Conservation (phyloP, 2,888 invertebrate genomes). For the Blomia tropicalis region DNA sequence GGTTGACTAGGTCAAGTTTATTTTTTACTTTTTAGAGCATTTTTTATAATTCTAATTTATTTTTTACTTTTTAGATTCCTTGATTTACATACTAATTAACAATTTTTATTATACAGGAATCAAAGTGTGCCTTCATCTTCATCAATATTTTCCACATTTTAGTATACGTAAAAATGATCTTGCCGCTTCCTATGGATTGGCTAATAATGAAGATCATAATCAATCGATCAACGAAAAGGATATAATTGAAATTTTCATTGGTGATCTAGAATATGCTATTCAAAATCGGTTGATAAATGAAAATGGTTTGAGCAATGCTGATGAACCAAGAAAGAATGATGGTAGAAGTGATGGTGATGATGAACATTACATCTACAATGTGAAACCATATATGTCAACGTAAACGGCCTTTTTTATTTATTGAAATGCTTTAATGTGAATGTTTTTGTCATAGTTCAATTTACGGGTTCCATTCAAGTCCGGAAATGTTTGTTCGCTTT, state of each 20-base stretch:
- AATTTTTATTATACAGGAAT: neutral
- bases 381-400: neutral
- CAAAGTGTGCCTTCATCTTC: conserved; percentile 7
- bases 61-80: too few relatives aligned
- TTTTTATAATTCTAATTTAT: too few relatives aligned
- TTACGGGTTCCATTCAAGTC: neutral
- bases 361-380: neutral
- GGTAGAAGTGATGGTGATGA: too few relatives aligned
- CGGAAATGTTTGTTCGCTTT: conserved; percentile 9
- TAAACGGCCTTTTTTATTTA: neutral
- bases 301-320: neutral
- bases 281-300: neutral
- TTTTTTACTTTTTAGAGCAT: too few relatives aligned
- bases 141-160: conserved; percentile 16
- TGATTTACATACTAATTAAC: too few relatives aligned
- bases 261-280: neutral
- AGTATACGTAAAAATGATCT: neutral
- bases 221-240: neutral
- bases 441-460: neutral
- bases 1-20: too few relatives aligned
- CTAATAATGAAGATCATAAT: neutral
- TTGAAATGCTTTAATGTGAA: neutral
- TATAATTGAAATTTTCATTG: neutral
- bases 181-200: neutral
- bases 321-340: too few relatives aligned